Conservation (phyloP, 1,140 invertebrate genomes). For the Eulimnadia texana region DNA sequence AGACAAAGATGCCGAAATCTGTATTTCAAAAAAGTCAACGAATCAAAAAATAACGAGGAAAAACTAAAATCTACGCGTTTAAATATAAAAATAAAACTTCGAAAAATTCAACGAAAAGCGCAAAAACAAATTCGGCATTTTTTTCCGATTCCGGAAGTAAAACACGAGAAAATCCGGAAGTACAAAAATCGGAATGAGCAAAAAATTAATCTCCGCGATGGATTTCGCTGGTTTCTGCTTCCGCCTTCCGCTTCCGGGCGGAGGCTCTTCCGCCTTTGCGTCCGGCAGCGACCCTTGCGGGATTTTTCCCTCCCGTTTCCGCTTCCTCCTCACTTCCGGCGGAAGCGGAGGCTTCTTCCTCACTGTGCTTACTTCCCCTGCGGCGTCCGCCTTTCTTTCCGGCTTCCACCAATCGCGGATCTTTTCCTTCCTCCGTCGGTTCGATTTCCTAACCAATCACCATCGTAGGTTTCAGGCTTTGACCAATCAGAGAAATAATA, state of each 20-base stretch:
- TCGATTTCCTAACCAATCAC: background rate
- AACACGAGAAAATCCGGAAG: background rate
- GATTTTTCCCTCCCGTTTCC: constrained; percentile 2
- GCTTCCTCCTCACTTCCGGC: background rate
- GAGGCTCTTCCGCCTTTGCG: constrained; percentile 3
- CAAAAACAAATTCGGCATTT: background rate
- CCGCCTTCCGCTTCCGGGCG: constrained; percentile 2
- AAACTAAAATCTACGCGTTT: too few species aligned
- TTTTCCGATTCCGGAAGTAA: background rate
- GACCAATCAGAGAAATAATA: background rate
- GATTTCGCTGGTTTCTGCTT: background rate
- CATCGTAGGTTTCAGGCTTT: background rate
- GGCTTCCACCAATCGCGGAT: constrained; percentile 8
- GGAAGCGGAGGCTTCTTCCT: background rate
- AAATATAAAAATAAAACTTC: background rate
- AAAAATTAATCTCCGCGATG: background rate
- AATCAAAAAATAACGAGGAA: too few species aligned
- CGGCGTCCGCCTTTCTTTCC: constrained; percentile 4
- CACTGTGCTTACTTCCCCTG: background rate
- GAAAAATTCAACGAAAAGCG: background rate
- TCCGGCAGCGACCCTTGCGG: background rate
- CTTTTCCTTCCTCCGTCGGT: constrained; percentile 8
- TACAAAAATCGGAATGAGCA: background rate
- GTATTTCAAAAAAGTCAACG: background rate
- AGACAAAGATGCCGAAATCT: background rate